Base-by-base conservation (phyloP, 2,888 invertebrate species). In the Rhaphigaster nebulosa region DNA sequence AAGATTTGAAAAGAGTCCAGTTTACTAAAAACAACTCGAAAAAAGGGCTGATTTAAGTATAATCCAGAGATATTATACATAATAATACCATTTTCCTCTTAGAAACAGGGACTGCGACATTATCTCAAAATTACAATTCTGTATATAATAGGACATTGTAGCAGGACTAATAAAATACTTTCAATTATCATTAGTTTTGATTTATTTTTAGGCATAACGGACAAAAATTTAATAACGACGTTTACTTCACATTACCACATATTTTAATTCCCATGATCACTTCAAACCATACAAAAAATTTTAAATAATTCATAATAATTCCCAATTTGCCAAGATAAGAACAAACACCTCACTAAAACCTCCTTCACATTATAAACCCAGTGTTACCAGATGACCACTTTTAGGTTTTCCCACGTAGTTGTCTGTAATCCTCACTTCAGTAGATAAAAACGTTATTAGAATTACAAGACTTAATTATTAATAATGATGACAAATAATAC, bases 21-120 rank as follows among this genome's bases (percentile, higher is more conserved):
- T 50, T 84, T 45, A 80, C 3, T 80, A 84, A 50, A 45, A n/a
- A 26, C n/a, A 20, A n/a, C 4, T 84, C 45, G 45, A 13, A 41
- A 26, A 26, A 84, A 84, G 2, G 12, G 45, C 23, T 84, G 45
- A 41, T 84, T 84, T 45, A 84, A 41, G 84, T 45, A n/a, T 50
- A 38, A 41, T 20, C 26, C n/a, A n/a, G n/a, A 45, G 84, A 84
- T n/a, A 84, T 50, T 50, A 84, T 45, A 45, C 84, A 84, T 84
- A 84, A 84, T 84, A 84, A 84, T 84, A 84, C 84, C 84, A 84
- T 84, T 84, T 84, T 84, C 15, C 13, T 50, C n/a, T 84, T n/a
- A 4, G 26, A n/a, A 50, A 45, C 84, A 45, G 13, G 6, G 84
- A 84, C n/a, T 45, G 26, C 34, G 20, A n/a, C 18, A 20, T 38